These are phyloP conservation scores for Molorchus minor DNA, from an alignment of 2,888 invertebrate species.

Conservation along the genomic window DNA sequence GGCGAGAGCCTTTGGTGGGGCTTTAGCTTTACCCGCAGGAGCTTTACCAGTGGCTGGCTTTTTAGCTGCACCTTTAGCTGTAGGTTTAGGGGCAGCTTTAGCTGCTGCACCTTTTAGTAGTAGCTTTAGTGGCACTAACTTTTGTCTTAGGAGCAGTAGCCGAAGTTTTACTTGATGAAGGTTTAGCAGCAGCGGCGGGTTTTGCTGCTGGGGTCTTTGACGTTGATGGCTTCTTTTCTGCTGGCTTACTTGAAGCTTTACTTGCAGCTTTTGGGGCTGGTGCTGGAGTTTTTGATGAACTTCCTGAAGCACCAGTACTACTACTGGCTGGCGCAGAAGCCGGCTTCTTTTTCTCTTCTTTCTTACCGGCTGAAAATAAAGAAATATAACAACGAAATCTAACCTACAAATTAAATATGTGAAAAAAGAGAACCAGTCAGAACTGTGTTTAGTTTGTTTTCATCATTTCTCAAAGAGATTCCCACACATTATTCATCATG, in stretches of 20 bases:
- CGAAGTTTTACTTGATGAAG: slow-evolving; percentile 53
- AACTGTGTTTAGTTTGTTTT: slow-evolving; percentile 45
- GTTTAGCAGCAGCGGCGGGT: slow-evolving; percentile 42
- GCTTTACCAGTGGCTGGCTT: slow-evolving; percentile 55
- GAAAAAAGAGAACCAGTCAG: slow-evolving; percentile 41
- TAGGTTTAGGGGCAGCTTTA: slow-evolving; percentile 55
- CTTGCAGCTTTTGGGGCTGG: slow-evolving; percentile 63
- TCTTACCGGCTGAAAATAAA: slow-evolving; percentile 59
- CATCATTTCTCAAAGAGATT: slow-evolving; percentile 68
- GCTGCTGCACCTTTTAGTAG: slow-evolving; percentile 34
- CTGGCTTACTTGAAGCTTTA: slow-evolving; percentile 54
- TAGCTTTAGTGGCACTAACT: slow-evolving; percentile 55
- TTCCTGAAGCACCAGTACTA: slow-evolving; percentile 58
- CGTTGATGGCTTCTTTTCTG: slow-evolving; percentile 38
- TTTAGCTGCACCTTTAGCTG: slow-evolving; percentile 40
- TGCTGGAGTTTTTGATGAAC: slow-evolving; percentile 53
- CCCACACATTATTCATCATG: slow-evolving; percentile 66
- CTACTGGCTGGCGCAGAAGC: slow-evolving; percentile 56
- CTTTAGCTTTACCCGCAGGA: slow-evolving; percentile 47
- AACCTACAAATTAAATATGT: slow-evolving; percentile 14
- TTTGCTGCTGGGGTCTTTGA: slow-evolving; percentile 44
- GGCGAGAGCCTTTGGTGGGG: slow-evolving; percentile 61
- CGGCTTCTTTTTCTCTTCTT: slow-evolving; percentile 66
- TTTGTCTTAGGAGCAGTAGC: slow-evolving; percentile 50
- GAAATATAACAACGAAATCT: slow-evolving; percentile 11